Conservation (phyloP, 2,888 invertebrate species). For the Bruchidius siliquastri region DNA sequence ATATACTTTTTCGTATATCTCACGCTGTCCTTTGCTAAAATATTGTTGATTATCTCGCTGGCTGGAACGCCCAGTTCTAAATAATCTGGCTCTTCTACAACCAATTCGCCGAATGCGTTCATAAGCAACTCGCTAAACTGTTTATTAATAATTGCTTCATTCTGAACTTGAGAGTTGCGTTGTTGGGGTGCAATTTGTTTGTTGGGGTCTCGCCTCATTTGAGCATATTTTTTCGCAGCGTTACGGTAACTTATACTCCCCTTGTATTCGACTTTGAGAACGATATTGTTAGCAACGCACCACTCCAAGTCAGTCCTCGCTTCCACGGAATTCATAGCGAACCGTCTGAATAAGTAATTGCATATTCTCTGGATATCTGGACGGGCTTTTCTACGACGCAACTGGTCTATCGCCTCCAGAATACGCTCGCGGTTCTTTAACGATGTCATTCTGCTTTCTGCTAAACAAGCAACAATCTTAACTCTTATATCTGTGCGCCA, state of each 20-base stretch:
- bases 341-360: constrained; percentile 72
- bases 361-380: constrained; percentile 80
- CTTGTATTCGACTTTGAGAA: constrained; percentile 81
- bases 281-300: constrained; percentile 69
- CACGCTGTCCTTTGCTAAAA: constrained; percentile 59
- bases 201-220: constrained; percentile 48
- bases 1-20: constrained; percentile 60
- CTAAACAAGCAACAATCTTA: constrained; percentile 5
- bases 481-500: not conserved
- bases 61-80: constrained; percentile 69
- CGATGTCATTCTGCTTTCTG: constrained; percentile 32
- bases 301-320: constrained; percentile 68
- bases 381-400: constrained; percentile 77
- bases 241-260: constrained; percentile 81
- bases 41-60: constrained; percentile 60
- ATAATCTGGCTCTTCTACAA: constrained; percentile 67
- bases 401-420: constrained; percentile 78
- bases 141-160: constrained; percentile 26
- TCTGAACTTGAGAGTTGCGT: not conserved
- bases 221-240: constrained; percentile 59
- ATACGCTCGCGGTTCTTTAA: constrained; percentile 70
- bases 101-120: constrained; percentile 66
- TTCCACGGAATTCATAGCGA: constrained; percentile 64
- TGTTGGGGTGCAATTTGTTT: not conserved
- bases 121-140: constrained; percentile 54